These are phyloP conservation scores for Pollicipes pollicipes DNA, from an alignment of 1,140 invertebrate species.

Conservation along the genomic window DNA sequence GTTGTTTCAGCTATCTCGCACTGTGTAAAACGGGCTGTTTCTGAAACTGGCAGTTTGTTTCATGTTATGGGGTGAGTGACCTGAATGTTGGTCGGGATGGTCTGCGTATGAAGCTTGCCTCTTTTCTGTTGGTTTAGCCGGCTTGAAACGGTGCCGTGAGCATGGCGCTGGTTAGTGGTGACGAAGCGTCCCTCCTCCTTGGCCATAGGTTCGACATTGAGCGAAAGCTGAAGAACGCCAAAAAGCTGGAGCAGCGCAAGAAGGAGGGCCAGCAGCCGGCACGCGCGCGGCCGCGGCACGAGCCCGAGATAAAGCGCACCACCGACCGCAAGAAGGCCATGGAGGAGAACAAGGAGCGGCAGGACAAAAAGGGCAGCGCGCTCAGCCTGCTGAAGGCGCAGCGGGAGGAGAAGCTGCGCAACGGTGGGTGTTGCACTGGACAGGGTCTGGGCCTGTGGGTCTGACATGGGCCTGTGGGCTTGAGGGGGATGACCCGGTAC, in stretches of 20 bases:
- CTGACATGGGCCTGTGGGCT: constrained; percentile 21
- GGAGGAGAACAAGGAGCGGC: constrained; percentile 57
- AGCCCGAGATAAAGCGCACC: constrained; percentile 28
- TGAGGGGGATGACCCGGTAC: neutral
- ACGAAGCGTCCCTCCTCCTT: too few species aligned
- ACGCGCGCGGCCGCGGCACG: constrained; percentile 29
- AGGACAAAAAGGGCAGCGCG: constrained; percentile 75
- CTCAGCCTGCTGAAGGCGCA: constrained; percentile 78
- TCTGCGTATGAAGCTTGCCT: too few species aligned
- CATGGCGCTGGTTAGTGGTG: too few species aligned
- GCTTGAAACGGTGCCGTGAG: too few species aligned
- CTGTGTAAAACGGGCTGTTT: too few species aligned
- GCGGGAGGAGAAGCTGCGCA: constrained; percentile 53
- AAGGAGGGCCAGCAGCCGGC: constrained; percentile 26
- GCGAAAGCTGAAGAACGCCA: constrained; percentile 71
- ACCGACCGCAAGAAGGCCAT: constrained; percentile 70
- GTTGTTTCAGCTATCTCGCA: too few species aligned
- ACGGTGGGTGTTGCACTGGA: constrained; percentile 19
- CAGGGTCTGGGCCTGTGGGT: constrained; percentile 6
- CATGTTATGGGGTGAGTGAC: too few species aligned
- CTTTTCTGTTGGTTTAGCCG: too few species aligned
- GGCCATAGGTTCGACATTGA: constrained; percentile 78
- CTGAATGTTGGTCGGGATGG: too few species aligned
- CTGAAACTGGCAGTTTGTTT: too few species aligned
- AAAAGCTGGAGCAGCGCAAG: constrained; percentile 57